A percentile compares a stretch with the other conserved stretches of the same genome.
phyloP scores from a whole-genome alignment of 2,113 vertebrate genomes.

The Pipra filicauda region DNA sequence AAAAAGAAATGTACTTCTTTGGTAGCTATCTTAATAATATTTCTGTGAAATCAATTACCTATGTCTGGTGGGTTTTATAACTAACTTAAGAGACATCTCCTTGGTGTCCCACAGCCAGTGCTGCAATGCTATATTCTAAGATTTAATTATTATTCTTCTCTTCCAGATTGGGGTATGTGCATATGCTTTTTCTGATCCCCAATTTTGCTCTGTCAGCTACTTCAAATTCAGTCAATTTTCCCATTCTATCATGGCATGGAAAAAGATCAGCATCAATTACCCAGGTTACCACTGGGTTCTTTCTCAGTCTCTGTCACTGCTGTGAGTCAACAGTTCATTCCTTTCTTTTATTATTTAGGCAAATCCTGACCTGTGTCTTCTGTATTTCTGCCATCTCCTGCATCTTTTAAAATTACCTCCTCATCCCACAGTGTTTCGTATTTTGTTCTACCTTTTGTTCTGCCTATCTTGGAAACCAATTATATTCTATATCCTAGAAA shows the following conservation, averaged over 20 bases:
- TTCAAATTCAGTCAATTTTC: neutral
- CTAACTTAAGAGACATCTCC: neutral
- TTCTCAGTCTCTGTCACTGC: neutral
- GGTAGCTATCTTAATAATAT: neutral
- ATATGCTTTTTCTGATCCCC: neutral
- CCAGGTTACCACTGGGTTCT: neutral
- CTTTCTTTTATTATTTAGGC: neutral
- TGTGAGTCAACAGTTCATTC: neutral
- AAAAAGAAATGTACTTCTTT: constrained; percentile 58
- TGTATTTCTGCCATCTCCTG: neutral
- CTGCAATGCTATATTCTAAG: constrained; percentile 25
- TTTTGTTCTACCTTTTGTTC: neutral
- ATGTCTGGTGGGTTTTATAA: constrained; percentile 21
- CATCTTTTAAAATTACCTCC: neutral
- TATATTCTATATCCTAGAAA: neutral
- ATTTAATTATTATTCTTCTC: constrained; percentile 23
- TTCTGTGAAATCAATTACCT: constrained; percentile 25
- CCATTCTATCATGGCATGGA: neutral
- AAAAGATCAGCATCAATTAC: neutral
- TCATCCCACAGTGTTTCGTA: neutral
- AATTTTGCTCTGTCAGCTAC: neutral
- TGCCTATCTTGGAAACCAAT: neutral
- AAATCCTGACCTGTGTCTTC: neutral
- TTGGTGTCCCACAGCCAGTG: constrained; percentile 31
- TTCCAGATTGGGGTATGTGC: neutral